A percentile compares a stretch with the other conserved stretches of the same genome.
phyloP scores from a whole-genome alignment of 92 coral and sea anemone genomes.

The Bergia puertoricense region DNA sequence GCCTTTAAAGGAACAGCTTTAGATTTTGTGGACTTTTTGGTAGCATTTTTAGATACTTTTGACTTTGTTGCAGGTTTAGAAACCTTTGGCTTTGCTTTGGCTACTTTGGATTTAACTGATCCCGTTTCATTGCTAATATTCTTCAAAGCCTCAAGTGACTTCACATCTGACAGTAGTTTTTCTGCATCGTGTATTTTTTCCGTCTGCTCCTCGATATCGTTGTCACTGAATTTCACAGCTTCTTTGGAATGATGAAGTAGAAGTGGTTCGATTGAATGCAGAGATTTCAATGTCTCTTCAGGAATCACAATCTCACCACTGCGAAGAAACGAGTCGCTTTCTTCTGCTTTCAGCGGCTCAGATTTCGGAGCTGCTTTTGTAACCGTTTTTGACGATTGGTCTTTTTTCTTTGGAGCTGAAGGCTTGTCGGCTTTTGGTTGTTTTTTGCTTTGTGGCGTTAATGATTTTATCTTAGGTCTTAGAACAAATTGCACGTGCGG shows the following conservation, averaged over 20 bases:
- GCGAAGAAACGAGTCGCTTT: slow-evolving; percentile 40
- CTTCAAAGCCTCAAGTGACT: slow-evolving; percentile 68
- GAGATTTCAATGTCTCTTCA: slow-evolving; percentile 60
- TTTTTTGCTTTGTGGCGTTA: slow-evolving; percentile 20
- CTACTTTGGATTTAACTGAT: slow-evolving; percentile 24
- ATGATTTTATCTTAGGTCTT: slow-evolving; percentile 30
- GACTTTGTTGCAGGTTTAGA: slow-evolving; percentile 43
- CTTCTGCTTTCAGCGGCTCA: slow-evolving; percentile 40
- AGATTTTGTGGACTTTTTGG: slow-evolving; percentile 45
- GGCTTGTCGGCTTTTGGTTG: slow-evolving; percentile 38
- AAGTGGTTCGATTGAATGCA: slow-evolving; percentile 81
- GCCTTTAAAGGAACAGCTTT: slow-evolving; percentile 78
- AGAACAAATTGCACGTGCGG: slow-evolving; percentile 48
- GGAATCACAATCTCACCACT: slow-evolving; percentile 57
- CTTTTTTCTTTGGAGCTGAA: slow-evolving; percentile 14
- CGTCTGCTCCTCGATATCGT: slow-evolving; percentile 73
- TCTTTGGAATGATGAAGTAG: slow-evolving; percentile 75
- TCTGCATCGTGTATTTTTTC: slow-evolving; percentile 88
- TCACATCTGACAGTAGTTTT: slow-evolving; percentile 77
- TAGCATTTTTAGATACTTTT: slow-evolving; percentile 45
- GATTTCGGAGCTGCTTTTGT: slow-evolving; percentile 20
- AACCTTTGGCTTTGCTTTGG: slow-evolving; percentile 47
- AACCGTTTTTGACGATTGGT: not conserved
- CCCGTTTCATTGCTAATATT: slow-evolving; percentile 11
- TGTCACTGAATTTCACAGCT: slow-evolving; percentile 78